Conservation (phyloP, 2,797 vertebrate genomes). For the Poecile montanus region DNA sequence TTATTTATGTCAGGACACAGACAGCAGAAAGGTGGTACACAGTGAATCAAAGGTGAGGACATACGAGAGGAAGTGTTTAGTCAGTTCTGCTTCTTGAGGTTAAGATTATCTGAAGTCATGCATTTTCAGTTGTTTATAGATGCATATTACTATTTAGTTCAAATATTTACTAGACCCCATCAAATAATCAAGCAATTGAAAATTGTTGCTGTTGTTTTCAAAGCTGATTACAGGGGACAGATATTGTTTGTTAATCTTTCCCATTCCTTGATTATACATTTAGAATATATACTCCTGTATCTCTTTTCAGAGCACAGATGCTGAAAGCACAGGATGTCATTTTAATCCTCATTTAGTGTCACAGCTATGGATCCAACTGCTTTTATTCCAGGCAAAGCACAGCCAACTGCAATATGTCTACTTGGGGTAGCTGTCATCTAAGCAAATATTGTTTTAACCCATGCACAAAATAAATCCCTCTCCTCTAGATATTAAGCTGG, state of each 20-base stretch:
- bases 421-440: neutral
- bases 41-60: neutral
- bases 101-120: neutral
- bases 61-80: neutral
- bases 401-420: slow-evolving; percentile 33
- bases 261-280: slow-evolving; percentile 52
- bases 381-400: slow-evolving; percentile 48
- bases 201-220: slow-evolving; percentile 14
- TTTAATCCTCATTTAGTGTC: slow-evolving; percentile 66
- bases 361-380: slow-evolving; percentile 50
- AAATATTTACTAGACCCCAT: neutral
- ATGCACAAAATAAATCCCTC: neutral
- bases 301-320: slow-evolving; percentile 63
- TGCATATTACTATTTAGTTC: neutral
- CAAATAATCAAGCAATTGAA: slow-evolving; percentile 9
- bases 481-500: neutral
- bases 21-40: neutral
- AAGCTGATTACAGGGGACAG: slow-evolving; percentile 42
- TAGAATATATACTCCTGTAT: slow-evolving; percentile 4
- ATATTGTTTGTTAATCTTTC: slow-evolving; percentile 50
- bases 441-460: slow-evolving; percentile 19
- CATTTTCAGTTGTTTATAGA: neutral
- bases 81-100: neutral
- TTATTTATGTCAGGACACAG: neutral
- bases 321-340: slow-evolving; percentile 61